Evolutionary conservation across 2,113 vertebrate species (phyloP).

Genomic region (Psittacara wagleri): DNA sequence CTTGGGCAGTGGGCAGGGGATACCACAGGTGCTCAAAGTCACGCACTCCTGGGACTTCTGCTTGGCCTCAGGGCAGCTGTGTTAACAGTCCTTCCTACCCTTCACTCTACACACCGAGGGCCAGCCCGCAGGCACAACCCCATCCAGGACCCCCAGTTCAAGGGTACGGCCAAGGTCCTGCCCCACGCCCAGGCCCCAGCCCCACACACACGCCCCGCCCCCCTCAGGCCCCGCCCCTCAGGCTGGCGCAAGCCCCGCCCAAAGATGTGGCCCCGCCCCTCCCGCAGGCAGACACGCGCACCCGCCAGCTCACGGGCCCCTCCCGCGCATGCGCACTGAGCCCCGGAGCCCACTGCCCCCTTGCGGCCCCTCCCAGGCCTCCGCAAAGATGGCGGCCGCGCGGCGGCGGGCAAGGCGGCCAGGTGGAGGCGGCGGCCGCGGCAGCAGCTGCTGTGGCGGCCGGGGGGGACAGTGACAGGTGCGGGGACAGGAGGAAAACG

Average conservation of each 20-base stretch:
- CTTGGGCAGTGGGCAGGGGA: neutral
- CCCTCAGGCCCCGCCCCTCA: fast-evolving
- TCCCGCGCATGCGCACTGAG: neutral
- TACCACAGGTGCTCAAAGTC: neutral
- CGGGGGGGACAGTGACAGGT: neutral
- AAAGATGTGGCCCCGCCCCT: fast-evolving
- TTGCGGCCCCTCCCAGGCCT: neutral
- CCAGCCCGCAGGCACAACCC: fast-evolving
- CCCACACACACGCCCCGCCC: neutral
- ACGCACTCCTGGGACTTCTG: fast-evolving
- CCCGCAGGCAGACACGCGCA: too few relatives aligned
- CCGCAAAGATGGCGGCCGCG: constrained; percentile 12
- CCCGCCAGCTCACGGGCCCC: fast-evolving
- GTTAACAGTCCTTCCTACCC: too few relatives aligned
- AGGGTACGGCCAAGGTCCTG: fast-evolving
- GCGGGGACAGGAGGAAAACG: neutral
- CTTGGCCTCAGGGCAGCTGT: neutral
- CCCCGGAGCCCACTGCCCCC: neutral
- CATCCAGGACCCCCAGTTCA: neutral
- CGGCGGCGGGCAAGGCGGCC: neutral
- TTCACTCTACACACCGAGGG: neutral
- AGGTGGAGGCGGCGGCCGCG: neutral
- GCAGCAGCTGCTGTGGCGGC: neutral
- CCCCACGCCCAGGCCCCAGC: neutral
- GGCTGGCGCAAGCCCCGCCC: fast-evolving